A percentile compares a stretch with the other conserved stretches of the same genome.
These are phyloP conservation scores for Pseudorhombus dupliciocellatus DNA, from an alignment of 2,113 vertebrate genomes.

Conservation along the genomic window DNA sequence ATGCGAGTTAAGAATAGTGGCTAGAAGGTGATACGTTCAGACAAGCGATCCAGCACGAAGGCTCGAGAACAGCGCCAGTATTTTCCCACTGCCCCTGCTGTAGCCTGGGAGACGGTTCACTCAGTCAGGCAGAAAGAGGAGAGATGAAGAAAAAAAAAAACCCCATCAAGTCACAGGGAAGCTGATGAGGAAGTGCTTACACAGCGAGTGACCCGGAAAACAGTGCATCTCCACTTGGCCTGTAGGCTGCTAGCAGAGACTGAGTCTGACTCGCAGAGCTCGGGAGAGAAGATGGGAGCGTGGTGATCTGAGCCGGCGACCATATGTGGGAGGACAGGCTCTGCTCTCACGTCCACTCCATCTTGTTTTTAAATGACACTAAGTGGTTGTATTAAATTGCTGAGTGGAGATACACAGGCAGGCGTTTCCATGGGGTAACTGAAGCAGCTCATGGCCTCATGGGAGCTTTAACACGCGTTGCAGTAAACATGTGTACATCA, in stretches of 20 bases:
- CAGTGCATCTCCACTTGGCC: constrained; percentile 39
- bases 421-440: constrained; percentile 38
- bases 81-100: constrained; percentile 43
- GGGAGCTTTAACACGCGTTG: constrained; percentile 1
- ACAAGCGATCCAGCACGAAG: constrained; percentile 38
- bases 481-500: neutral
- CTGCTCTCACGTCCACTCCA: constrained; percentile 49
- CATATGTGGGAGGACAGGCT: constrained; percentile 69
- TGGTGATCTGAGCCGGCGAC: constrained; percentile 47
- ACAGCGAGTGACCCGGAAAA: constrained; percentile 65
- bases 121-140: constrained; percentile 56
- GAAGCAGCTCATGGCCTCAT: constrained; percentile 8
- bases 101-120: constrained; percentile 45
- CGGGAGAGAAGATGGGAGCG: constrained; percentile 52
- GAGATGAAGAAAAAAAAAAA: constrained; percentile 8
- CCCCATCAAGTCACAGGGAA: constrained; percentile 37
- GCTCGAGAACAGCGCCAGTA: constrained; percentile 22
- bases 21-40: constrained; percentile 58
- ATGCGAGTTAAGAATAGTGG: constrained; percentile 23
- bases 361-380: constrained; percentile 54
- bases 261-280: constrained; percentile 65
- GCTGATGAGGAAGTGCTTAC: constrained; percentile 53
- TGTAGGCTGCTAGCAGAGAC: constrained; percentile 62
- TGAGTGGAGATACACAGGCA: constrained; percentile 7
- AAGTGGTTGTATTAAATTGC: constrained; percentile 25